Evolutionary conservation across 1,140 invertebrate genomes (phyloP), one percentile per base, ranked within the genome.

Genomic region (Antheraea mylitta): DNA sequence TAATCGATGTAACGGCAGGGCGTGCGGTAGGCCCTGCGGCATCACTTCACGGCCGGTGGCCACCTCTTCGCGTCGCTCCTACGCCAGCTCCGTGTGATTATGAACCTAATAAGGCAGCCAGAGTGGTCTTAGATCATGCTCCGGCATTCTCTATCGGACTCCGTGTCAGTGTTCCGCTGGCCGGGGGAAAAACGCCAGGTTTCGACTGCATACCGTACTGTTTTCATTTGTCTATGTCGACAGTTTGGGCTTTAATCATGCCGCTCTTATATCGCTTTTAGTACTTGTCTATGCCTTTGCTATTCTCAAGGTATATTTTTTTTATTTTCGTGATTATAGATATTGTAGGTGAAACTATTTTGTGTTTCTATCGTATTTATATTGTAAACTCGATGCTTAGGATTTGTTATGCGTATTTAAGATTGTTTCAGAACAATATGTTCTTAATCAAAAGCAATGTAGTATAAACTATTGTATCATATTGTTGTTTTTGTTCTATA

Each of bases 51-150:
- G 94, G 96, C 13, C 93, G 96, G 9, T 96, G 95, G 62, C 96
- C 96, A 79, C 95, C 96, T 30, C 92, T 93, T 5, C 95, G 95
- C 75, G 79, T 93, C 0, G 96, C 97, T 74, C 93, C 94, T 8
- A 97, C 97, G 18, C 98, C 98, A 0, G 96, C 97, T 75, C 94
- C 98, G 64, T 94, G 97, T 67, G 94, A 97, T 92, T 95, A 98
- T 92, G 94, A 96, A 92, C 96, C 97, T 0, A 95, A 96, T 77
- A 95, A 95, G 69, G 94, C 95, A 0, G 94, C 94, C 58, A 94
- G 94, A 79, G 93, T 94, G 0, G 94, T 95, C 4, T 92, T 95
- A 70, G 94, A 95, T 73, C 93, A 94, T 71, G 94, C 95, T 5
- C 95, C 95, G 42, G 95, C 95, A 69, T 96, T 95, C 77, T 95